Evolutionary conservation across 2,888 invertebrate species (phyloP).

Genomic region (Drosophila gaucha): DNA sequence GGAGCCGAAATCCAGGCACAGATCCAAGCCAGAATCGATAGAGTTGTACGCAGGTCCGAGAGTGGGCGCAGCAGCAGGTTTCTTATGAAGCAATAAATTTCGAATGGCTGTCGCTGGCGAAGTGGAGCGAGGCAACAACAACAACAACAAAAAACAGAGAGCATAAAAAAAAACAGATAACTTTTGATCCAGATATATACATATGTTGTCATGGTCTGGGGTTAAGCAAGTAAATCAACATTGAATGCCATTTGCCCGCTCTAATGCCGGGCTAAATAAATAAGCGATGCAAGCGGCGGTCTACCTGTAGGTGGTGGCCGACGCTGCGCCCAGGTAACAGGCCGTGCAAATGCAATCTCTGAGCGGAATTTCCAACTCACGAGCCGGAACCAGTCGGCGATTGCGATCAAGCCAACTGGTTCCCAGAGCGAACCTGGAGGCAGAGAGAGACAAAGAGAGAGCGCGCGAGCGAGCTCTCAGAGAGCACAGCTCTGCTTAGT

Average conservation of each 20-base stretch:
- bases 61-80: conserved; percentile 52
- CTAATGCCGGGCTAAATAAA: conserved; percentile 29
- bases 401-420: conserved; percentile 60
- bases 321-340: conserved; percentile 52
- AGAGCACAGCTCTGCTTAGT: conserved; percentile 16
- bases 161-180: conserved; percentile 32
- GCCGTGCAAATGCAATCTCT: conserved; percentile 65
- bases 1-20: not conserved
- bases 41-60: conserved; percentile 33
- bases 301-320: conserved; percentile 49
- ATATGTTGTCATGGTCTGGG: conserved; percentile 26
- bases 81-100: conserved; percentile 73
- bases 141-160: not conserved
- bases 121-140: conserved; percentile 39
- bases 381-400: conserved; percentile 66
- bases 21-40: conserved; percentile 18
- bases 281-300: conserved; percentile 21
- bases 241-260: conserved; percentile 30
- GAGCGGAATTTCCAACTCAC: conserved; percentile 51
- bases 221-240: conserved; percentile 50
- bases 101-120: conserved; percentile 40
- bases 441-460: conserved; percentile 10
- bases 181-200: conserved; percentile 47
- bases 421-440: conserved; percentile 28
- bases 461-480: conserved; percentile 6